phyloP scores from a whole-genome alignment of 2,113 vertebrate species.

The Shinisaurus crocodilurus region DNA sequence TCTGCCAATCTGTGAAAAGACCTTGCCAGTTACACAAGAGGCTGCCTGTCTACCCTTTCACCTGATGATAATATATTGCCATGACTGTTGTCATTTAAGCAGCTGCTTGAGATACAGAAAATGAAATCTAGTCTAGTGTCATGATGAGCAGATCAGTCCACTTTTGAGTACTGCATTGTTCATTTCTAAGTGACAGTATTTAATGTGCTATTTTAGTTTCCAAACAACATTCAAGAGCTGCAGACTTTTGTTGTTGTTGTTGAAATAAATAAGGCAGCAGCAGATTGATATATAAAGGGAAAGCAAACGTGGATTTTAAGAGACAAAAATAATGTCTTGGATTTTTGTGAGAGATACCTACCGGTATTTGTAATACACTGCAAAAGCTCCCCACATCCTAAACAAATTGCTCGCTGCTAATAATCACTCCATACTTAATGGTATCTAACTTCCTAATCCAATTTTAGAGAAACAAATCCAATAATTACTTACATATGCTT shows the following conservation, averaged over 20 bases:
- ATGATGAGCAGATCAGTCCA: neutral
- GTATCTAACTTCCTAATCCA: conserved; percentile 74
- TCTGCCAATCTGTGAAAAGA: conserved; percentile 46
- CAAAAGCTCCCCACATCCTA: conserved; percentile 11
- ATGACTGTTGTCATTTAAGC: neutral
- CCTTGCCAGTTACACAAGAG: neutral
- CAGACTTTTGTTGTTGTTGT: conserved; percentile 30
- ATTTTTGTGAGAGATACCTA: conserved; percentile 65
- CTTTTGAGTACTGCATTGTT: neutral
- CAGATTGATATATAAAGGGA: neutral
- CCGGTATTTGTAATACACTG: conserved; percentile 35
- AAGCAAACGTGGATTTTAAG: neutral
- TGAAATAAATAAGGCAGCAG: conserved; percentile 49
- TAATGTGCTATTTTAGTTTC: neutral
- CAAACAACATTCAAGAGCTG: conserved; percentile 36
- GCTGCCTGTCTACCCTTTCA: conserved; percentile 42
- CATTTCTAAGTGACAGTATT: neutral
- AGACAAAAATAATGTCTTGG: conserved; percentile 43
- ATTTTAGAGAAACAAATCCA: conserved; percentile 75
- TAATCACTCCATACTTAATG: conserved; percentile 71
- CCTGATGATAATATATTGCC: conserved; percentile 24
- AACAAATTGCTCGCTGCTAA: conserved; percentile 70
- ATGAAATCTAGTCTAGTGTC: neutral
- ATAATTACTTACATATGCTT: conserved; percentile 72
- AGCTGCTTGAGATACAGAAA: conserved; percentile 34